Conservation (phyloP, 2,888 invertebrate genomes). For the Ennomos quercinarius region DNA sequence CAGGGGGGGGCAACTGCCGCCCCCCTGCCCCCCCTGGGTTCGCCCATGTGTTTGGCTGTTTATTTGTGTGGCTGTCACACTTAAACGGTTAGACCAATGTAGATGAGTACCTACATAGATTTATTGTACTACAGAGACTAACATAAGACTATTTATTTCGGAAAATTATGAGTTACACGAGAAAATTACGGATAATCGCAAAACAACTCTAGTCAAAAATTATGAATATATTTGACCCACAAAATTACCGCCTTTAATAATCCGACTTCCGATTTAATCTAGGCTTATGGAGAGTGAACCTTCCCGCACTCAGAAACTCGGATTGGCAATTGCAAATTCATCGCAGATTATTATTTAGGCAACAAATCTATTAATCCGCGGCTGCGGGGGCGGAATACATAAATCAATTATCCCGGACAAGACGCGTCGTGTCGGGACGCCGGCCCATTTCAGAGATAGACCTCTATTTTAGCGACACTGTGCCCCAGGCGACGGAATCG, state of each 20-base stretch:
- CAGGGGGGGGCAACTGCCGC: too few species aligned
- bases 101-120: too few species aligned
- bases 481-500: slow-evolving; percentile 65
- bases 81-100: too few species aligned
- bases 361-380: slow-evolving; percentile 76
- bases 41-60: too few species aligned
- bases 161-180: too few species aligned
- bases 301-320: slow-evolving; percentile 44
- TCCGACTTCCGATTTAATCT: slow-evolving; percentile 5
- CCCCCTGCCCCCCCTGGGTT: too few species aligned
- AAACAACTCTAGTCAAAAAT: too few species aligned
- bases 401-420: slow-evolving; percentile 81
- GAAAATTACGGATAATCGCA: too few species aligned
- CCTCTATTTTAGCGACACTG: slow-evolving; percentile 69
- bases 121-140: too few species aligned
- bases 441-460: slow-evolving; percentile 66
- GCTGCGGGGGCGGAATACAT: slow-evolving; percentile 68
- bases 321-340: slow-evolving; percentile 70
- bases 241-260: slow-evolving; percentile 2
- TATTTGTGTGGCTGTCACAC: too few species aligned
- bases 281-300: slow-evolving; percentile 10
- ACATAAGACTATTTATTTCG: too few species aligned
- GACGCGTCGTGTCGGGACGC: slow-evolving; percentile 70
- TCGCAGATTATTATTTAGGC: slow-evolving; percentile 73
- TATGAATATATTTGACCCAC: too few species aligned